Percentiles rank a stretch among this genome's conserved stretches.
These are phyloP conservation scores for Pterocles gutturalis DNA, from an alignment of 2,113 vertebrate genomes.

Conservation along the genomic window DNA sequence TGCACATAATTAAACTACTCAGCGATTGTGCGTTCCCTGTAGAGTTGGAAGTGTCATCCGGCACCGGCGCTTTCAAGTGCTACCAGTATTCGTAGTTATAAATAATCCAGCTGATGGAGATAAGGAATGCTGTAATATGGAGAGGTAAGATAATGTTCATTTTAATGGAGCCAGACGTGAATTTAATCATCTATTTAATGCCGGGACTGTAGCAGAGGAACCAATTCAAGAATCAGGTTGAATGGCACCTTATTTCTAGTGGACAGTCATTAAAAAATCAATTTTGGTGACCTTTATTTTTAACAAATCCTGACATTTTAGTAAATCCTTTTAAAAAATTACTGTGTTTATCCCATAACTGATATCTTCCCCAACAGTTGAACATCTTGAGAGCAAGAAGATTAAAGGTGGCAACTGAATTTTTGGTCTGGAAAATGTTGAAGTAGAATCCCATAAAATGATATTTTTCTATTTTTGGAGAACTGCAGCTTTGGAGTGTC, in stretches of 20 bases:
- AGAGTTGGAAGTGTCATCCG: slow-evolving; percentile 42
- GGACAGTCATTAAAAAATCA: not conserved
- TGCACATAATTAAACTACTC: slow-evolving; percentile 24
- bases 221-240: accelerated
- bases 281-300: not conserved
- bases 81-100: not conserved
- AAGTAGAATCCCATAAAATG: not conserved
- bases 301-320: not conserved
- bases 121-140: slow-evolving; percentile 11
- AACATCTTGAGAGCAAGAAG: not conserved
- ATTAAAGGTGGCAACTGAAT: not conserved
- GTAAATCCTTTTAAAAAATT: not conserved
- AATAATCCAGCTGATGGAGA: slow-evolving; percentile 53
- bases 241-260: not conserved
- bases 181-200: slow-evolving; percentile 6
- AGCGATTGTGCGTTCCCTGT: slow-evolving; percentile 43
- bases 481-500: not conserved
- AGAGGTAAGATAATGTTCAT: not conserved
- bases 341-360: not conserved
- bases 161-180: not conserved
- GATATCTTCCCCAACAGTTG: not conserved
- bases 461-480: not conserved
- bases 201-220: not conserved
- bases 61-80: slow-evolving; percentile 38
- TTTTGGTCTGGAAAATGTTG: not conserved